Evolutionary conservation across 1,140 invertebrate species (phyloP).

Genomic region (Cataglyphis hispanica): DNA sequence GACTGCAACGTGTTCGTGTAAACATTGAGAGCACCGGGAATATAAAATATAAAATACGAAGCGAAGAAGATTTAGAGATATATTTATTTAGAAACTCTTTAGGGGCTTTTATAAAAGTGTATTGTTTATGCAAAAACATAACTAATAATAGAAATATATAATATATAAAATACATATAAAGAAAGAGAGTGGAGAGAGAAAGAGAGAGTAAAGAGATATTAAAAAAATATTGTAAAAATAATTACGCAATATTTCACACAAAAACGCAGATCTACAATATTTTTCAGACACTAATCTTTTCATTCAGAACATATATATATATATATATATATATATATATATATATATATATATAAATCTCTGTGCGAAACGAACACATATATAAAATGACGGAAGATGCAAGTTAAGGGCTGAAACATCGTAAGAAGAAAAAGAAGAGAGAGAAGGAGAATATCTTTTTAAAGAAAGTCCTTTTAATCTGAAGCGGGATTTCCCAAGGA

Average conservation of each 20-base stretch:
- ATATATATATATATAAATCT: too few relatives aligned
- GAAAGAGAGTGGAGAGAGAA: too few relatives aligned
- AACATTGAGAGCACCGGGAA: constrained; percentile 18
- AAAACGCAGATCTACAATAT: background rate
- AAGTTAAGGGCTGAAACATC: background rate
- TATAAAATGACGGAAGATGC: background rate
- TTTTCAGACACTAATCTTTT: background rate
- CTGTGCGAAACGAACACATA: background rate
- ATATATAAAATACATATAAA: too few relatives aligned
- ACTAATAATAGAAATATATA: background rate
- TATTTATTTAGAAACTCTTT: background rate
- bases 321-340: too few relatives aligned
- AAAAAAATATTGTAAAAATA: background rate
- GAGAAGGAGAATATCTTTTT: background rate
- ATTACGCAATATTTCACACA: background rate
- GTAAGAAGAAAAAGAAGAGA: background rate
- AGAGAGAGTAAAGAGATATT: too few relatives aligned
- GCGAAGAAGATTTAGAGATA: background rate
- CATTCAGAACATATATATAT: background rate
- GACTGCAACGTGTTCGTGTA: constrained; percentile 29
- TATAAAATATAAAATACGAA: constrained; percentile 6
- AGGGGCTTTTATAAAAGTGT: background rate
- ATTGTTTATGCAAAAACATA: background rate
- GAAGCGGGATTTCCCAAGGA: constrained; percentile 39
- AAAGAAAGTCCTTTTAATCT: constrained; percentile 35